These are phyloP conservation scores for Cryptosula pallasiana DNA, from an alignment of 2,888 invertebrate genomes.

Conservation along the genomic window DNA sequence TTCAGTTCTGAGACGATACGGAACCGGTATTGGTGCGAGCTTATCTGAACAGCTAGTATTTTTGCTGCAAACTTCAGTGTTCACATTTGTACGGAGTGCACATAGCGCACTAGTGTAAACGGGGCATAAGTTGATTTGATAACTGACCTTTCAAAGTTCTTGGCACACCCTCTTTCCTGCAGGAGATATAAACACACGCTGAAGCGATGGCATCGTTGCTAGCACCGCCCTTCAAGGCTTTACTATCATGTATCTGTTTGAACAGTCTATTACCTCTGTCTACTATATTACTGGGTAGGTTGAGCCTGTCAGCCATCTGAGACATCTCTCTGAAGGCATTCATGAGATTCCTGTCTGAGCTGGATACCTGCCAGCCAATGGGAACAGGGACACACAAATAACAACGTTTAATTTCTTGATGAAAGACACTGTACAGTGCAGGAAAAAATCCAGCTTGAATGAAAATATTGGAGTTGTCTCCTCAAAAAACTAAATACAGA, in stretches of 20 bases:
- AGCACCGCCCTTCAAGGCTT: slow-evolving; percentile 80
- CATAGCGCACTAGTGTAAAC: too few relatives aligned
- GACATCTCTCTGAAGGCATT: slow-evolving; percentile 95
- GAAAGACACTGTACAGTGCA: not conserved
- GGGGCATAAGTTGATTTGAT: slow-evolving; percentile 62
- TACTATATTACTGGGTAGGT: slow-evolving; percentile 91
- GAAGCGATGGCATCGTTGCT: slow-evolving; percentile 98
- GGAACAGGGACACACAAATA: slow-evolving; percentile 3
- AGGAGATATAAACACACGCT: slow-evolving; percentile 97
- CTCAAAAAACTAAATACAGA: too few relatives aligned
- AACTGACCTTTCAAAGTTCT: slow-evolving; percentile 81
- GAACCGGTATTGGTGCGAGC: too few relatives aligned
- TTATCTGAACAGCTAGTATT: too few relatives aligned
- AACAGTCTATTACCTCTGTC: slow-evolving; percentile 94
- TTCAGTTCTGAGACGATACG: too few relatives aligned
- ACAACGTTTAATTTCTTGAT: not conserved
- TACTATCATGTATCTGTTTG: slow-evolving; percentile 95
- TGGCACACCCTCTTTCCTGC: slow-evolving; percentile 95
- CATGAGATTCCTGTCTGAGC: slow-evolving; percentile 87
- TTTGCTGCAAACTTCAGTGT: too few relatives aligned
- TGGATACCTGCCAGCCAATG: slow-evolving; percentile 60
- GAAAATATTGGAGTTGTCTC: too few relatives aligned
- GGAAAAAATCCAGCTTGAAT: too few relatives aligned
- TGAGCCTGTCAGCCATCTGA: slow-evolving; percentile 96
- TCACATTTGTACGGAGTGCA: too few relatives aligned